Evolutionary conservation across 1,140 invertebrate species (phyloP), one percentile per base, ranked within the genome.

Genomic region (Adelges cooleyi): DNA sequence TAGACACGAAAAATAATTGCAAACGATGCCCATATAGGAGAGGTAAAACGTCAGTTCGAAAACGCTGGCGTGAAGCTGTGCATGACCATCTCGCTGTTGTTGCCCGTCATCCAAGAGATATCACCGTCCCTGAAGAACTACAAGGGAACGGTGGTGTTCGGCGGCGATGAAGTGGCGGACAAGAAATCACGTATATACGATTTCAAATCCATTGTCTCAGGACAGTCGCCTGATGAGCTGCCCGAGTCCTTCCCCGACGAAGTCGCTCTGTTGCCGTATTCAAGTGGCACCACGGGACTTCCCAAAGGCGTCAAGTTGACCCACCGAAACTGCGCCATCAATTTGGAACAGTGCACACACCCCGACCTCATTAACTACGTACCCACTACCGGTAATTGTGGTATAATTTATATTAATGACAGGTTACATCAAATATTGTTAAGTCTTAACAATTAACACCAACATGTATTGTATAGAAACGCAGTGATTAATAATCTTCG

Each of bases 231-330:
- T 10, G 42, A 51, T 0, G 3, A 51, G 17, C 33, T 69, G 15
- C 68, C 69, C 9, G 13, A 70, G 54, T 48, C 69, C 18, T 54
- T 49, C 22, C 17, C 62, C 10, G 23, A 67, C 17, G 69, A 70
- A 25, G 42, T 69, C 5, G 80, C 79, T 2, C 66, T 81, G 20
- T 74, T 87, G 66, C 85, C 84, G 0, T 86, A 84, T 72, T 87
- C 90, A 1, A 92, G 89, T 75, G 91, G 92, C 5, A 94, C 92
- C 0, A 95, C 91, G 29, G 90, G 92, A 50, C 72, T 88, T 52
- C 91, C 92, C 0, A 96, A 96, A 77, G 92, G 91, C 13, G 92
- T 94, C 0, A 86, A 90, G 79, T 76, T 95, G 18, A 87, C 88
- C 0, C 87, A 94, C 71, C 76, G 72, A 44, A 92, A 90, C 77